These are phyloP conservation scores for Cyphomyrus discorhynchus DNA, from an alignment of 2,113 vertebrate species.

Conservation along the genomic window DNA sequence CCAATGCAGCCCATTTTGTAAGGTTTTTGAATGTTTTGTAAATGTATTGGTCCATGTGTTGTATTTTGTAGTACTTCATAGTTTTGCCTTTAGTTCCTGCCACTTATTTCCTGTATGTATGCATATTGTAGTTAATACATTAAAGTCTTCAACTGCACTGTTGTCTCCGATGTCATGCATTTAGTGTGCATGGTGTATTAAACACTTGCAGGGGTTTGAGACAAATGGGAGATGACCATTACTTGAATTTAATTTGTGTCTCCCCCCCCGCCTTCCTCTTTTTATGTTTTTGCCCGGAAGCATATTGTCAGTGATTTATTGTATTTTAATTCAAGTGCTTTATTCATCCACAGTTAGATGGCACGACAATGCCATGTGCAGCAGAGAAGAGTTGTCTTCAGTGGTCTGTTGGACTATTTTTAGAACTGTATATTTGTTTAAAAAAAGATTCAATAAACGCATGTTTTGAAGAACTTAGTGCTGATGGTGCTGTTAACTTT, in stretches of 20 bases:
- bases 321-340: background rate
- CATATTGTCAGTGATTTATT: background rate
- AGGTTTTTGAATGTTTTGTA: conserved; percentile 96
- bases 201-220: background rate
- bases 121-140: conserved; percentile 88
- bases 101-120: conserved; percentile 86
- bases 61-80: conserved; percentile 95
- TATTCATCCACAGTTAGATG: background rate
- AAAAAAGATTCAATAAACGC: background rate
- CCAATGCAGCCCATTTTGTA: conserved; percentile 94
- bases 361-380: background rate
- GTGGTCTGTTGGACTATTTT: conserved; percentile 2
- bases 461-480: conserved; percentile 7
- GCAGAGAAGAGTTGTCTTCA: background rate
- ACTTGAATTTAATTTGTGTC: background rate
- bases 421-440: background rate
- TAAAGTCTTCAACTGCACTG: conserved; percentile 74
- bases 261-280: background rate
- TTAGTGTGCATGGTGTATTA: background rate
- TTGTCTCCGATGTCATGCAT: conserved; percentile 22
- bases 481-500: background rate
- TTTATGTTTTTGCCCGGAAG: background rate
- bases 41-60: conserved; percentile 92
- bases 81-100: conserved; percentile 83
- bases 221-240: background rate